Base-by-base conservation (phyloP, 2,113 vertebrate species). In the Apteryx owenii region DNA sequence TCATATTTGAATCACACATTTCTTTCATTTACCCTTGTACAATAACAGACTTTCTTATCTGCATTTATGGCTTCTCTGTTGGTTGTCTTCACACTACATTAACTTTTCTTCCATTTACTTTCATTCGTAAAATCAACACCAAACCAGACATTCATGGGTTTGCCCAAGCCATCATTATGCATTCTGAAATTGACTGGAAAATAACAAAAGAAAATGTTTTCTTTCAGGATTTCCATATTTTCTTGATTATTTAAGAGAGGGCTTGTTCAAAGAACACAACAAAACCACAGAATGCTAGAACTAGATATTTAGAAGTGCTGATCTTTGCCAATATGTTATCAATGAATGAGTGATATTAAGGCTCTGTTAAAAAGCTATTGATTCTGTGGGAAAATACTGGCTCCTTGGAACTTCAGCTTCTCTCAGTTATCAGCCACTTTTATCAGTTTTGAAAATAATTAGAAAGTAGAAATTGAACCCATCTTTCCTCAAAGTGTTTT, bases 21-120 rank as follows among this genome's bases (percentile, higher is more conserved):
- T 78, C 20, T 92, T 66, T 71, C n/a, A 3, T 81, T 84, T 71
- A 79, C 19, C 2, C 25, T 51, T 75, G 7, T 48, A 28, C 12
- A 95, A 53, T 87, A 92, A 54, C 61, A 90, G 42, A 31, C 21
- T 89, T 73, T 72, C 28, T 54, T 84, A 72, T 81, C 46, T 81
- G n/a, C 42, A 48, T 75, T 87, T 72, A 53, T 66, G 62, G 23
- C 6, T 73, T 23, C n/a, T 90, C 54, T 89, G 65, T 28, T 90
- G 78, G 20, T 69, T 81, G 38, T 79, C 38, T 81, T 68, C 78
- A 65, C 44, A 75, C 69, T 65, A 36, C 38, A 72, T 87, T 42
- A 90, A 46, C 11, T 97, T 96, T 93, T 87, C 81, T 94, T 95
- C 77, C 68, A 36, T 86, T 85, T 89, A 80, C n/a, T 75, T 93